Evolutionary conservation across 2,888 invertebrate species (phyloP).

Genomic region (Eristalinus aeneus): DNA sequence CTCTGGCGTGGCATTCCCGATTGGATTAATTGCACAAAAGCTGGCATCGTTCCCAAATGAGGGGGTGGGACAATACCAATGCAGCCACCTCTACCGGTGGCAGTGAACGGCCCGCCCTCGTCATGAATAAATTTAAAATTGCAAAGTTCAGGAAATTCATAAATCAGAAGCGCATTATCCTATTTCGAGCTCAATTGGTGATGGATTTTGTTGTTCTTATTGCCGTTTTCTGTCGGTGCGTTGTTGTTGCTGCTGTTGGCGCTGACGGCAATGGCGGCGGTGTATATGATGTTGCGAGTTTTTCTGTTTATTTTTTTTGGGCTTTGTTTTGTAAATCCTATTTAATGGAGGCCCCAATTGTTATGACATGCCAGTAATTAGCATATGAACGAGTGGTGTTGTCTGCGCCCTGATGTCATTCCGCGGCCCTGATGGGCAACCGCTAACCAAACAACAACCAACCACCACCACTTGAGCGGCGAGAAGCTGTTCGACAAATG

Average conservation of each 20-base stretch:
- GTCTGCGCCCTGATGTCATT: constrained; percentile 9
- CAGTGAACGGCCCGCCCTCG: background rate
- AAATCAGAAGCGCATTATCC: constrained; percentile 69
- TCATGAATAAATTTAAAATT: constrained; percentile 29
- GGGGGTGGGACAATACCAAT: background rate
- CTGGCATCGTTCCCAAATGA: constrained; percentile 36
- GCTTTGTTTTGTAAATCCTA: constrained; percentile 47
- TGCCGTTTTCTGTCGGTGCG: background rate
- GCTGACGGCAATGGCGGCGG: background rate
- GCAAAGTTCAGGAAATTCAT: constrained; percentile 62
- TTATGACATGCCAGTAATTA: constrained; percentile 66
- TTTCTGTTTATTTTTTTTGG: constrained; percentile 29
- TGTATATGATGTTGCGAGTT: constrained; percentile 18
- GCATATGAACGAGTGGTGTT: constrained; percentile 54
- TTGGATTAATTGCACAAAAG: constrained; percentile 58
- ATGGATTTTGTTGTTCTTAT: constrained; percentile 32
- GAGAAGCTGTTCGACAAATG: constrained; percentile 46
- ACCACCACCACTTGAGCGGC: background rate
- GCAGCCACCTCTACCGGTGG: background rate
- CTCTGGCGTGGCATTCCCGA: constrained; percentile 24
- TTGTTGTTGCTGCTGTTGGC: constrained; percentile 4
- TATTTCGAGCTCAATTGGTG: constrained; percentile 57
- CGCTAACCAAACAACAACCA: background rate
- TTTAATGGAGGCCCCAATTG: constrained; percentile 58
- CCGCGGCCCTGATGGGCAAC: background rate